phyloP scores from a whole-genome alignment of 2,888 invertebrate species.

The Itoplectis maculator region DNA sequence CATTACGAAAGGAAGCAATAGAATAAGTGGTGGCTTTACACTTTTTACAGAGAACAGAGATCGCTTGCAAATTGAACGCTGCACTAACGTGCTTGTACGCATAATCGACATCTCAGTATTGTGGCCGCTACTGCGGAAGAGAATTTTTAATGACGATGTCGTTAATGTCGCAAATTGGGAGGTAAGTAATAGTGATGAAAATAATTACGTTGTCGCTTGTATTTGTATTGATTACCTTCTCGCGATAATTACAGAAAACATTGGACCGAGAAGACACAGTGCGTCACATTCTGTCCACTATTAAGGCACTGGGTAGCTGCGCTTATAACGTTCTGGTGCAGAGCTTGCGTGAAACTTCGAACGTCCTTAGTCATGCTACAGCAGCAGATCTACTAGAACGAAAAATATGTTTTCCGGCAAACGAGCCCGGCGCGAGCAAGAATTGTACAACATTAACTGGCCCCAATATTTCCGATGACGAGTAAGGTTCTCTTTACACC shows the following conservation, averaged over 20 bases:
- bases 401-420: too few relatives aligned
- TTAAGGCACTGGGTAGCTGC: constrained; percentile 80
- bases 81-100: constrained; percentile 71
- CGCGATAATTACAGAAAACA: constrained; percentile 70
- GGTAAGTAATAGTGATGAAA: constrained; percentile 68
- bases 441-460: too few relatives aligned
- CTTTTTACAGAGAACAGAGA: too few relatives aligned
- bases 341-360: constrained; percentile 76
- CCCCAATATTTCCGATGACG: too few relatives aligned
- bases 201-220: background rate
- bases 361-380: too few relatives aligned
- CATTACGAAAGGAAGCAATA: too few relatives aligned
- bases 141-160: constrained; percentile 78
- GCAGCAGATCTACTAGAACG: too few relatives aligned
- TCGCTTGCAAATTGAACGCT: constrained; percentile 74
- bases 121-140: constrained; percentile 78
- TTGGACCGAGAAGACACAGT: constrained; percentile 70
- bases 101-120: constrained; percentile 73
- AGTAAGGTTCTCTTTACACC: too few relatives aligned
- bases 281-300: constrained; percentile 75
- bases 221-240: constrained; percentile 12
- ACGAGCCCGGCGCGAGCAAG: too few relatives aligned
- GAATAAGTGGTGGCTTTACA: too few relatives aligned
- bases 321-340: constrained; percentile 78
- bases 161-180: constrained; percentile 78